phyloP scores from a whole-genome alignment of 53 echinoderm and acorn worm genomes.

The Patiria pectinifera region DNA sequence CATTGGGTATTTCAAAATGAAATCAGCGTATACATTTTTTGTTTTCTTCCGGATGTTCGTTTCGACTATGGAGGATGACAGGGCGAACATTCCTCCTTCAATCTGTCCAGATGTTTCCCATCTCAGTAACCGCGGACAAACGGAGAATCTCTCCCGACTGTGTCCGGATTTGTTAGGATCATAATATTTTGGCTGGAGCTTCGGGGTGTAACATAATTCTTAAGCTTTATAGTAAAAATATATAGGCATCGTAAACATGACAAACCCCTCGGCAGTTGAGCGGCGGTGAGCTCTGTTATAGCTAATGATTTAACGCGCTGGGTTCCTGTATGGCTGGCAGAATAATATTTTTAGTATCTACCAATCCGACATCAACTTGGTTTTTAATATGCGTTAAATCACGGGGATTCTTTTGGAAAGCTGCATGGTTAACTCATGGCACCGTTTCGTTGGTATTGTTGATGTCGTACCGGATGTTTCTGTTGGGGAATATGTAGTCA shows the following conservation, averaged over 20 bases:
- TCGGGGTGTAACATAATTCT: constrained; percentile 5
- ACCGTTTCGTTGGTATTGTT: too few relatives aligned
- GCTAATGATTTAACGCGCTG: not conserved
- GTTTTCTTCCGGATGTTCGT: not conserved
- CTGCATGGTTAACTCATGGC: too few relatives aligned
- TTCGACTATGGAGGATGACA: not conserved
- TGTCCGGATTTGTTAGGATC: constrained; percentile 33
- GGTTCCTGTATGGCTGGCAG: not conserved
- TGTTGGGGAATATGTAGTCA: too few relatives aligned
- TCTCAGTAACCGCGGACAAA: not conserved
- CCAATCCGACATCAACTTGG: not conserved
- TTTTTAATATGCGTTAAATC: not conserved
- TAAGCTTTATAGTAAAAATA: not conserved
- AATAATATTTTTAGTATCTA: not conserved
- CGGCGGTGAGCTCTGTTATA: not conserved
- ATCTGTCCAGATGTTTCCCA: constrained; percentile 36
- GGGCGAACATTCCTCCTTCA: not conserved
- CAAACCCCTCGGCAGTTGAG: not conserved
- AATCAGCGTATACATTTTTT: not conserved
- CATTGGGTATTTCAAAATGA: not conserved
- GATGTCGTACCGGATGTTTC: too few relatives aligned
- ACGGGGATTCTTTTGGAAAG: not conserved
- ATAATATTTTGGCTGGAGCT: constrained; percentile 41
- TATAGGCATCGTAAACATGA: not conserved
- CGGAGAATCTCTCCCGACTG: not conserved